These are phyloP conservation scores for Lytechinus pictus DNA, from an alignment of 35 echinoderm and acorn worm species.

Conservation along the genomic window DNA sequence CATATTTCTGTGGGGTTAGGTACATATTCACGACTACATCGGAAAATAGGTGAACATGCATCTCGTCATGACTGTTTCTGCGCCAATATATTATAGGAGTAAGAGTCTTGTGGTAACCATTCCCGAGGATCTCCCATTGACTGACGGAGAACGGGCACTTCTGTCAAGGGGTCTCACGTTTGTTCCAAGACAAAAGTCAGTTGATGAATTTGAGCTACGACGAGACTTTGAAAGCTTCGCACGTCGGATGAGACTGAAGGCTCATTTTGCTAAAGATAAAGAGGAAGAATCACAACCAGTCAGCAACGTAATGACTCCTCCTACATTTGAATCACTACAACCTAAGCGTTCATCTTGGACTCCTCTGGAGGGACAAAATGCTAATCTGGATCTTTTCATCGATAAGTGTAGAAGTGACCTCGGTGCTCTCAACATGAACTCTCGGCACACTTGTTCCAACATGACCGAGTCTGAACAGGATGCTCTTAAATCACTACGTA, in stretches of 20 bases:
- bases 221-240: slow-evolving; percentile 26
- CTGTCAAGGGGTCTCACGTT: slow-evolving; percentile 2
- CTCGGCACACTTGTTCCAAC: not conserved
- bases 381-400: not conserved
- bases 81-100: too few species aligned
- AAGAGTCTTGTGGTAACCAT: too few species aligned
- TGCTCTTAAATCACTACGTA: not conserved
- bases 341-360: slow-evolving; percentile 21
- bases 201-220: slow-evolving; percentile 17
- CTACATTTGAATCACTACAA: slow-evolving; percentile 24
- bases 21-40: not conserved
- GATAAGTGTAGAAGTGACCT: not conserved
- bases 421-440: not conserved
- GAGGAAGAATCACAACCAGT: not conserved
- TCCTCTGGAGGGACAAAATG: not conserved
- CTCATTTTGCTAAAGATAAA: not conserved
- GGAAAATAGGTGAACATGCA: not conserved
- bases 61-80: too few species aligned
- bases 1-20: not conserved
- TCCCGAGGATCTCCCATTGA: not conserved
- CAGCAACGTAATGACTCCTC: not conserved
- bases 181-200: slow-evolving; percentile 26
- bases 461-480: not conserved
- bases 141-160: slow-evolving; percentile 14
- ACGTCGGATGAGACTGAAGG: not conserved